Conservation (phyloP, 2,113 vertebrate species). For the Nycticorax nycticorax region DNA sequence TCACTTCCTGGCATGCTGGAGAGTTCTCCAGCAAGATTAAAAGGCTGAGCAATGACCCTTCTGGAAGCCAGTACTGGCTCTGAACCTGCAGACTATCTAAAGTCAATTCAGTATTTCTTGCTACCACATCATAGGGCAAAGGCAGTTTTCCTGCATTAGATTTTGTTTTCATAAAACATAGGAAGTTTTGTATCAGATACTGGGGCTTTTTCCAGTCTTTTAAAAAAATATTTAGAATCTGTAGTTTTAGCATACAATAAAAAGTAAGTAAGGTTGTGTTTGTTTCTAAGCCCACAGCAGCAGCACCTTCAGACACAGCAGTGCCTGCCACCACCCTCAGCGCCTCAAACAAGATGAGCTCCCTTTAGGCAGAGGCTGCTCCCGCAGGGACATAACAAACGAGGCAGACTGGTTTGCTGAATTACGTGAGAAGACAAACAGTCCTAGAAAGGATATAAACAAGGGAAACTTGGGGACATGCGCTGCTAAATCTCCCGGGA, state of each 20-base stretch:
- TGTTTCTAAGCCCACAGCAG: background rate
- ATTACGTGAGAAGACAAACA: background rate
- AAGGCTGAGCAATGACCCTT: background rate
- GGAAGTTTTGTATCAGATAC: background rate
- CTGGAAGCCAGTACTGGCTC: background rate
- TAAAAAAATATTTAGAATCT: background rate
- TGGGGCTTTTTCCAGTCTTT: fast-evolving
- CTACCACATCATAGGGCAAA: background rate
- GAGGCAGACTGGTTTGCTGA: background rate
- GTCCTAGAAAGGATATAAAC: background rate
- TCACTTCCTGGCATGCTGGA: background rate
- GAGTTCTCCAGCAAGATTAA: background rate
- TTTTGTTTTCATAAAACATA: background rate
- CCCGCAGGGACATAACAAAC: background rate
- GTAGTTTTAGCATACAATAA: background rate
- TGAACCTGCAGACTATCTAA: background rate
- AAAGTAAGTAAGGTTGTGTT: background rate
- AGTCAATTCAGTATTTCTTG: background rate
- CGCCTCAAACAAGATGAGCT: background rate
- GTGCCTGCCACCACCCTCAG: background rate
- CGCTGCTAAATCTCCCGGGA: background rate
- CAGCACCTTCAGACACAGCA: background rate
- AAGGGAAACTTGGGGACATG: background rate
- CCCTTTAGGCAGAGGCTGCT: background rate
- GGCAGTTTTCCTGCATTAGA: background rate